A percentile compares a stretch with the other conserved stretches of the same genome.
phyloP scores from a whole-genome alignment of 2,888 invertebrate genomes.

The Desoria tigrina region DNA sequence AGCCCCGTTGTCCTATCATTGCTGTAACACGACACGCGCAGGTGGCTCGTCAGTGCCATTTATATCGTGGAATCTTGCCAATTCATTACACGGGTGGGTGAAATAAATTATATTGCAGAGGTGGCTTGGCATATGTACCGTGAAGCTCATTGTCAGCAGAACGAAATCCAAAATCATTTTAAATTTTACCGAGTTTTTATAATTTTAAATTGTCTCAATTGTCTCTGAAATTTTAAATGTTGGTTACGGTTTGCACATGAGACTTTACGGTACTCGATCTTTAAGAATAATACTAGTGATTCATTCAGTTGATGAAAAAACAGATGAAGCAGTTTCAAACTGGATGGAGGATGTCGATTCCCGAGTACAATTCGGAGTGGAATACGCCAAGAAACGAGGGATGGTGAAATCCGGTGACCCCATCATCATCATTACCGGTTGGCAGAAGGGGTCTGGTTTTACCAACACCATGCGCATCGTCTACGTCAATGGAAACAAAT shows the following conservation, averaged over 20 bases:
- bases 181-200: not conserved
- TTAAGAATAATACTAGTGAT: no score
- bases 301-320: not conserved
- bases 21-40: constrained; percentile 82
- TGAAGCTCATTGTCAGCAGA: no score
- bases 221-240: no score
- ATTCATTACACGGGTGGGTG: constrained; percentile 74
- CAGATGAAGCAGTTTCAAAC: constrained; percentile 64
- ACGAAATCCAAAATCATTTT: no score
- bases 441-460: constrained; percentile 92
- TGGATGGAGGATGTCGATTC: constrained; percentile 91
- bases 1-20: constrained; percentile 91
- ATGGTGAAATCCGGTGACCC: constrained; percentile 85
- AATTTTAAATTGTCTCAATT: not conserved
- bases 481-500: constrained; percentile 63
- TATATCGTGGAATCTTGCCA: constrained; percentile 89
- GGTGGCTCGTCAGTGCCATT: constrained; percentile 86
- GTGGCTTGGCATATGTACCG: no score
- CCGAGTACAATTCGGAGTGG: constrained; percentile 78
- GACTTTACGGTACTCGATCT: no score
- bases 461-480: constrained; percentile 95
- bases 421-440: constrained; percentile 91
- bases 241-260: constrained; percentile 53
- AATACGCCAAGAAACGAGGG: constrained; percentile 80
- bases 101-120: no score